Evolutionary conservation across 2,113 vertebrate genomes (phyloP), one percentile per base, ranked within the genome.

Genomic region (Eira barbara): DNA sequence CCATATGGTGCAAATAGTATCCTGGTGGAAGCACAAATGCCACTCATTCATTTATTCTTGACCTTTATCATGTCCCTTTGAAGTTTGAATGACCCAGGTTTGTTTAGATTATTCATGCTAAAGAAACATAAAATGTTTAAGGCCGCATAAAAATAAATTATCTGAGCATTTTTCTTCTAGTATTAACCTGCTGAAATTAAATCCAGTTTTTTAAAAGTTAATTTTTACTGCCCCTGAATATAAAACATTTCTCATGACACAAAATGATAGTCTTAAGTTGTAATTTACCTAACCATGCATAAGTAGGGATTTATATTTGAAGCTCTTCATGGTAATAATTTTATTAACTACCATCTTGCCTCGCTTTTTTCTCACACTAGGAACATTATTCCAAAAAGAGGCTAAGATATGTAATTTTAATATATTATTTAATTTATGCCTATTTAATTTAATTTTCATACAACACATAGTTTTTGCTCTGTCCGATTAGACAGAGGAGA

Each of bases 181-280:
- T 92, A 67, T 21, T 97, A 97, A 96, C 79, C 88, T 76, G 92
- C 52, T 96, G n/a, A 97, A 98, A 94, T 98, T 97, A 52, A 52
- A 74, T 27, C 14, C 21, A 13, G n/a, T 25, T 65, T 69, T 81
- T 87, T 42, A 97, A 97, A 27, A 49, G n/a, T 95, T 96, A 94
- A 95, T 36, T 96, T 95, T 31, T 63, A 88, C 91, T 96, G 78
- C 34, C 94, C 82, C 42, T 93, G 67, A 79, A 63, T 92, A 95
- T 82, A 93, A 97, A 96, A 95, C 90, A 95, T 95, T 98, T 96
- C 74, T 85, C 63, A 57, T 96, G 65, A 31, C 92, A n/a, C 96
- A 94, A 47, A 91, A 93, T 57, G 52, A 39, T 45, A 86, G n/a
- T 34, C 7, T 95, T 95, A 81, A 0, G 0, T 83, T 74, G 63